phyloP scores from a whole-genome alignment of 2,888 invertebrate genomes.

The Tachina lurida region DNA sequence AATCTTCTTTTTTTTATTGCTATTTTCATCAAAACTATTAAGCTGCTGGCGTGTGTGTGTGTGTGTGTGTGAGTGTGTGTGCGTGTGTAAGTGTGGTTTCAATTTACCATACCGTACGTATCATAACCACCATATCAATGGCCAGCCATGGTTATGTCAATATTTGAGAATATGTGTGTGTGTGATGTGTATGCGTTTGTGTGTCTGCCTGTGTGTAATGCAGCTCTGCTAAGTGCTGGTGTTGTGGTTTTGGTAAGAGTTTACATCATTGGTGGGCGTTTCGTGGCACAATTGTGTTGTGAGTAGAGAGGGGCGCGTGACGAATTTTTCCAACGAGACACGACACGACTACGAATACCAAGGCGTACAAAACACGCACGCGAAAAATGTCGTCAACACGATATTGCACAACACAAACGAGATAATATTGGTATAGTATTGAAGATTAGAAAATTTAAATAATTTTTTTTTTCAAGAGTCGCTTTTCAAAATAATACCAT shows the following conservation, averaged over 20 bases:
- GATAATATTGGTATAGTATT: too few species aligned
- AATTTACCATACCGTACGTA: slow-evolving; percentile 30
- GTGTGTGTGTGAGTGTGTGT: slow-evolving; percentile 2
- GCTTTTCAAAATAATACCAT: too few species aligned
- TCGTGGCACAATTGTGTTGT: too few species aligned
- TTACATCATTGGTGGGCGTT: background rate
- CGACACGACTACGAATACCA: too few species aligned
- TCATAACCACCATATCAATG: slow-evolving; percentile 50
- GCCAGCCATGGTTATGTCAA: slow-evolving; percentile 36
- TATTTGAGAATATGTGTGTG: background rate
- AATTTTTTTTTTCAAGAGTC: too few species aligned
- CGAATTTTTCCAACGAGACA: too few species aligned
- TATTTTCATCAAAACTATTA: background rate
- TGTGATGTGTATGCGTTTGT: background rate
- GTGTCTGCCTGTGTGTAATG: background rate
- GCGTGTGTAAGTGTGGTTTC: slow-evolving; percentile 4
- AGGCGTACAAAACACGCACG: too few species aligned
- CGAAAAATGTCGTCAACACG: too few species aligned
- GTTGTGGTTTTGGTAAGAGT: background rate
- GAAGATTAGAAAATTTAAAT: too few species aligned
- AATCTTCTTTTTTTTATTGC: background rate
- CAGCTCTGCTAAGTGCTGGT: slow-evolving; percentile 34
- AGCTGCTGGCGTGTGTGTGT: background rate
- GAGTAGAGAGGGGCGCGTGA: too few species aligned
- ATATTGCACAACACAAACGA: too few species aligned